Base-by-base conservation (phyloP, 2,888 invertebrate species). In the Carpatolechia fugitivella region DNA sequence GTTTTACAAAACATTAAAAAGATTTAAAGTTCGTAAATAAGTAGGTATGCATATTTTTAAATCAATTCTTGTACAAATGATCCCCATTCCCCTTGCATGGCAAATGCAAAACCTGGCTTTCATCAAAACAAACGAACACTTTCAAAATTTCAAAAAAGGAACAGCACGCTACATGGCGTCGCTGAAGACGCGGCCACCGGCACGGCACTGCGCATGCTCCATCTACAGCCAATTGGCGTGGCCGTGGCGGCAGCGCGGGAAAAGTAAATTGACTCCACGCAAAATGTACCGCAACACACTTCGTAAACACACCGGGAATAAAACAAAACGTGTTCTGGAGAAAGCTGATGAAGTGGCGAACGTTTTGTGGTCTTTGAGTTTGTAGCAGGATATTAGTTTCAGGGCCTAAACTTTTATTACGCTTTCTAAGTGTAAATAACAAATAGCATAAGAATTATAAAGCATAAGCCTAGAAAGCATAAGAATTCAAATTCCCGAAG, bases 171-270 rank as follows among this genome's bases (percentile, higher is more conserved):
- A 70, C 54, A 77, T 73, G 73, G 72, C 77, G 75, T 68, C 64
- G 63, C 69, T 76, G 83, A 85, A 73, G 84, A 74, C 64, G 65
- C 77, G 88, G 80, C 89, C 89, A 86, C 44, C 44, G 44, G 40
- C 40, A 16, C 20, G 10, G 44, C 88, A 87, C 84, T 65, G 82
- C 69, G 75, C 81, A 85, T 79, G 89, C 82, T 63, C 86, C 87
- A 88, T 89, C 79, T 81, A 82, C 77, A 67, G 60, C 75, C 85
- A 86, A 89, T 87, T 87, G 87, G 81, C 89, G 84, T 85, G 65
- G 77, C 84, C 76, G 64, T 69, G 68, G 65, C 61, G 60, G 65
- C 68, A n/a, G 67, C 48, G 52, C 49, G 54, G 71, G 69, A 77
- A 79, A 79, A 78, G 80, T 75, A 82, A 85, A 78, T 80, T 75